Evolutionary conservation across 2,113 vertebrate genomes (phyloP).

Genomic region (Spermophilus dauricus): DNA sequence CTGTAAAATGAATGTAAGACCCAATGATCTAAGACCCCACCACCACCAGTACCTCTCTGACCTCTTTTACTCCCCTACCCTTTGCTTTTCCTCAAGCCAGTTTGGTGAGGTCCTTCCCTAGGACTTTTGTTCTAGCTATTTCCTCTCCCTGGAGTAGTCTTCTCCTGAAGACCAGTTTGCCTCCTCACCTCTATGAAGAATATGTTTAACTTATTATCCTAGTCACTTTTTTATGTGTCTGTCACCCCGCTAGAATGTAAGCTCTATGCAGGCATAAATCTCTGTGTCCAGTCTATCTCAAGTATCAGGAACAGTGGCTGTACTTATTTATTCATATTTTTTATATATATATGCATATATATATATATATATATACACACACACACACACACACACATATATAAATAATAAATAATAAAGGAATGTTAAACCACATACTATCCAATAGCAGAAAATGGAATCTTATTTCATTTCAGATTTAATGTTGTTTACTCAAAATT

Average conservation of each 20-base stretch:
- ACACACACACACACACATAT: too few relatives aligned
- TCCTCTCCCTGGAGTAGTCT: not conserved
- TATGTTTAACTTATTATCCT: not conserved
- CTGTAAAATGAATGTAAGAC: not conserved
- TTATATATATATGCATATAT: too few relatives aligned
- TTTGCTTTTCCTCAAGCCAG: not conserved
- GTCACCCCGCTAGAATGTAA: not conserved
- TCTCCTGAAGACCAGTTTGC: not conserved
- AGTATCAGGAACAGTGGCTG: not conserved
- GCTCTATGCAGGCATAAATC: not conserved
- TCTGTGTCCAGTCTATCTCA: not conserved
- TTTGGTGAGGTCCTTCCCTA: not conserved
- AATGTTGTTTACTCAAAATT: not conserved
- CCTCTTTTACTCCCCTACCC: not conserved
- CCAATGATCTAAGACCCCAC: not conserved
- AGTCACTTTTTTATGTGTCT: not conserved
- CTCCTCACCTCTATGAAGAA: not conserved
- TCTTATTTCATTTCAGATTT: conserved; percentile 3
- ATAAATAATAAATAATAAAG: not conserved
- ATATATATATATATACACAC: too few relatives aligned
- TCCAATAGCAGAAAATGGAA: not conserved
- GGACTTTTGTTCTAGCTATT: not conserved
- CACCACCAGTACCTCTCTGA: not conserved
- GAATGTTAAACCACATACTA: not conserved
- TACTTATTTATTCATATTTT: not conserved